Conservation (phyloP, 2,888 invertebrate genomes). For the Pollenia labialis region DNA sequence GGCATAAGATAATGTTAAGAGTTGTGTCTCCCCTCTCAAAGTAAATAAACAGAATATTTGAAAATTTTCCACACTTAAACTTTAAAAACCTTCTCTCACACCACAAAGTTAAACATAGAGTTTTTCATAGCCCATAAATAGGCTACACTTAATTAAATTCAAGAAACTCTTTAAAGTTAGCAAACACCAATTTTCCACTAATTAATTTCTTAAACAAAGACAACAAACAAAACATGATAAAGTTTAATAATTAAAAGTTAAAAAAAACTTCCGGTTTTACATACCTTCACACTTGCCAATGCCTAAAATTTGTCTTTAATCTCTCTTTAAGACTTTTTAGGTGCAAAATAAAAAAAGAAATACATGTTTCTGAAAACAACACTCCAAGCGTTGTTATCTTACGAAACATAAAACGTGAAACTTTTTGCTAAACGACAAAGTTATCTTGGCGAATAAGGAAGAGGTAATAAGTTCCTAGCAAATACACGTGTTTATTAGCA, state of each 20-base stretch:
- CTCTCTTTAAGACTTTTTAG: not conserved
- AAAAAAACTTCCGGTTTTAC: not conserved
- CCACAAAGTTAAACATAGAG: too few relatives aligned
- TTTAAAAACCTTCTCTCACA: too few relatives aligned
- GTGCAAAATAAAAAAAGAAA: not conserved
- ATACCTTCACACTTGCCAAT: not conserved
- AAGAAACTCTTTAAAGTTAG: not conserved
- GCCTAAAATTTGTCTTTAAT: not conserved
- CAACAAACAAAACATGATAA: not conserved
- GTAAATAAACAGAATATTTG: too few relatives aligned
- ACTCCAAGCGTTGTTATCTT: not conserved
- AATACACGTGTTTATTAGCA: not conserved
- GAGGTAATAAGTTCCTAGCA: not conserved
- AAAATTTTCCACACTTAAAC: too few relatives aligned
- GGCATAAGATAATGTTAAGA: too few relatives aligned
- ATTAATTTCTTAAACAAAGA: slow-evolving; percentile 2
- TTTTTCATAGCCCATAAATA: not conserved
- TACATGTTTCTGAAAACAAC: not conserved
- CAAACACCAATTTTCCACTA: not conserved
- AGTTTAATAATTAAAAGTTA: not conserved
- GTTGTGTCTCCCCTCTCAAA: too few relatives aligned
- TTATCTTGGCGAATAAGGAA: not conserved
- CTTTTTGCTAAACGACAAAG: not conserved
- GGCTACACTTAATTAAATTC: not conserved
- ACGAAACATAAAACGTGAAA: slow-evolving; percentile 26